These are phyloP conservation scores for Trissolcus basalis DNA, from an alignment of 1,140 invertebrate species.

Conservation along the genomic window DNA sequence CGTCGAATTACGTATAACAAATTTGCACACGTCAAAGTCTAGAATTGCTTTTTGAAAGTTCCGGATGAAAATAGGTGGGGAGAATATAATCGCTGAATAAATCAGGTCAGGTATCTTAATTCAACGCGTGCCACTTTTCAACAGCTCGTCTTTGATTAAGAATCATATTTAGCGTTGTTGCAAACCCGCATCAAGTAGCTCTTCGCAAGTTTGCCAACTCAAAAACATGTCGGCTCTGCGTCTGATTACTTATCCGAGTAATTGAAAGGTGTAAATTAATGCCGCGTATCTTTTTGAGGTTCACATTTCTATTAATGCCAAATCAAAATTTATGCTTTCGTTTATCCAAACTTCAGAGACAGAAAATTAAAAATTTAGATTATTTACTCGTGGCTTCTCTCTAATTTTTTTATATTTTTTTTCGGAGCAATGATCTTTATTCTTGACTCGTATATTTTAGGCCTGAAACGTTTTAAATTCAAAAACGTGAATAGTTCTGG, in stretches of 20 bases:
- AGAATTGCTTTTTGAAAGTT: conserved; percentile 48
- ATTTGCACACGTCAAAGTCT: conserved; percentile 36
- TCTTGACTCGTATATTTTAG: no score
- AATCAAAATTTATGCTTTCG: no score
- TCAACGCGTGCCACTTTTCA: conserved; percentile 37
- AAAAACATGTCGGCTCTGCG: conserved; percentile 6
- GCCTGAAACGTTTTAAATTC: no score
- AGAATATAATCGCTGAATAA: conserved; percentile 45
- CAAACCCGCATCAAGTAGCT: conserved; percentile 30
- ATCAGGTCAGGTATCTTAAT: conserved; percentile 53
- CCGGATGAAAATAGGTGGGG: conserved; percentile 7
- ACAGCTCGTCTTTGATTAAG: conserved; percentile 39
- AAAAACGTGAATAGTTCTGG: no score
- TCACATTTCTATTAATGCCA: no score
- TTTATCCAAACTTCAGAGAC: no score
- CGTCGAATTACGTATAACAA: conserved; percentile 40
- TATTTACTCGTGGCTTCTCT: no score
- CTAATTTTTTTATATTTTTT: no score
- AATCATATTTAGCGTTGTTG: conserved; percentile 44
- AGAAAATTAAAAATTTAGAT: no score
- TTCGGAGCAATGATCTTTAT: no score
- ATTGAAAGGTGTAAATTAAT: conserved; percentile 21
- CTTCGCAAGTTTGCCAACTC: conserved; percentile 5
- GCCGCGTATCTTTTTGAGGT: no score
- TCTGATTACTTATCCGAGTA: conserved; percentile 33